Percentiles rank a stretch among this genome's conserved stretches.
Conservation (phyloP, 1,140 invertebrate genomes). For the Brachionus rubens region DNA sequence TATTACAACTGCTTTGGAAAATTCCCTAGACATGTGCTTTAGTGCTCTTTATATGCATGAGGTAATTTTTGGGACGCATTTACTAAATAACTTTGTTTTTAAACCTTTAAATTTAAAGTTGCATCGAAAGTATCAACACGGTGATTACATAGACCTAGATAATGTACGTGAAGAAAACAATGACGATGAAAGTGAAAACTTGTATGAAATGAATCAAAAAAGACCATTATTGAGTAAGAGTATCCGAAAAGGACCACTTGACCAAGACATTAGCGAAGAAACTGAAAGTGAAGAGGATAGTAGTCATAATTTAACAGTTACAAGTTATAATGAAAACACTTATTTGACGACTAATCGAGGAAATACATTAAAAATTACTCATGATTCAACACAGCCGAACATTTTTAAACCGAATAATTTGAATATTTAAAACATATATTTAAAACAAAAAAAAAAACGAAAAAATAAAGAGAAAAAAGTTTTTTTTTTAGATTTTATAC, state of each 20-base stretch:
- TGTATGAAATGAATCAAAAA: constrained; percentile 30
- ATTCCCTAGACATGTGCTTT: constrained; percentile 30
- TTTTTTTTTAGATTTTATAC: neutral
- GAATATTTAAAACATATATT: neutral
- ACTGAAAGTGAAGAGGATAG: neutral
- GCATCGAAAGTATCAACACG: constrained; percentile 43
- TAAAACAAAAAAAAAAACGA: neutral
- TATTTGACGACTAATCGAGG: neutral
- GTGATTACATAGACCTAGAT: constrained; percentile 40
- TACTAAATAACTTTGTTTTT: too few species aligned
- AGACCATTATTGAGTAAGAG: neutral
- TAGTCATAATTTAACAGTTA: constrained; percentile 16
- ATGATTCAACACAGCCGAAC: neutral
- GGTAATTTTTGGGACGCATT: too few species aligned
- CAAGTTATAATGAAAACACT: neutral
- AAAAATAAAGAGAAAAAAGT: neutral
- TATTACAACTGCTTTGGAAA: neutral
- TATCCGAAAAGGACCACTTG: neutral
- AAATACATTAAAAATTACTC: neutral
- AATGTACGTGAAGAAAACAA: constrained; percentile 42
- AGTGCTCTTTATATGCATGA: constrained; percentile 43
- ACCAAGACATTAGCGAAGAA: neutral
- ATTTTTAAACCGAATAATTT: constrained; percentile 19
- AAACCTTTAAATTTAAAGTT: too few species aligned
- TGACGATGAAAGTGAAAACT: constrained; percentile 28